Base-by-base conservation (phyloP, 1,140 invertebrate species). In the Hypsibius dujardini region DNA sequence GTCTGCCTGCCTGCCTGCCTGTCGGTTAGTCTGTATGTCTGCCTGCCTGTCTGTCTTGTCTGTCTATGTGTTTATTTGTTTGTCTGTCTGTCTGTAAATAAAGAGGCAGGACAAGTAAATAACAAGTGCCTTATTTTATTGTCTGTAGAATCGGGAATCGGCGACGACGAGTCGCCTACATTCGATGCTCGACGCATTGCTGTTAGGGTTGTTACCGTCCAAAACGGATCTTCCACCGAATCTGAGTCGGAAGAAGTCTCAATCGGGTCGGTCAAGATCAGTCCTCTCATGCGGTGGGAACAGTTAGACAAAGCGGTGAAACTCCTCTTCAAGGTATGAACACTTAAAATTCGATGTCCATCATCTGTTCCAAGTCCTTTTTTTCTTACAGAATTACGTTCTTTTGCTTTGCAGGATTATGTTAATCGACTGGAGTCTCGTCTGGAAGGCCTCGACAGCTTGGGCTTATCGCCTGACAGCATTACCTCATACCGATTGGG, bases 301-400 rank as follows among this genome's bases (percentile, higher is more conserved):
- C 62, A 73, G 70, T 60, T 59, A 46, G 15, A 67, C 59, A 2
- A 70, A 73, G 46, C 69, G 62, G 69, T 72, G 50, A 72, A 60
- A 69, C 45, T 59, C 59, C 67, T 50, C 14, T 28, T 72, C 12
- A 42, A 73, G 71, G 47, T 45, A 59, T 67, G 75, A n/a, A n/a
- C n/a, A n/a, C 78, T 75, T 28, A 47, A 69, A 42, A 59, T 50
- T 14, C 60, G 71, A 40, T 71, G 46, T 7, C 50, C 50, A 7
- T 7, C 50, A 7, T 56, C n/a, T n/a, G n/a, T n/a, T n/a, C n/a
- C n/a, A n/a, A n/a, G n/a, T n/a, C n/a, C n/a, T n/a, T 56, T 56
- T 56, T 56, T 56, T 7, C 7, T 7, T 7, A 56, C 7, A 7
- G 50, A 56, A 56, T 56, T n/a, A n/a, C n/a, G n/a, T 7, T 56